phyloP scores from a whole-genome alignment of 1,140 invertebrate genomes.

The Conus betulinus region DNA sequence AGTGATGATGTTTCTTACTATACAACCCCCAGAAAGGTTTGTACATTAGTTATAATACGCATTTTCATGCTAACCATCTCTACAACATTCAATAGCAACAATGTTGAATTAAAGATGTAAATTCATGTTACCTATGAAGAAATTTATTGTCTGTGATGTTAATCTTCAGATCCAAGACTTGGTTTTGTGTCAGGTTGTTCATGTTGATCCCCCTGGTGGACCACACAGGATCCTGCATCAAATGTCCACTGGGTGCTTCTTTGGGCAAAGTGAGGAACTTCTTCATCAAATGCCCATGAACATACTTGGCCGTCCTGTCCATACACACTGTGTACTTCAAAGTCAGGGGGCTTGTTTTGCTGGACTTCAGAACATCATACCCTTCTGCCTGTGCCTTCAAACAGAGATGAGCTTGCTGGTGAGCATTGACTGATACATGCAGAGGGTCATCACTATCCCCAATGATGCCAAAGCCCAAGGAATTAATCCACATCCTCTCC shows the following conservation, averaged over 20 bases:
- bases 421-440: constrained; percentile 64
- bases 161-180: constrained; percentile 82
- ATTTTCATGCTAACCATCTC: too few relatives aligned
- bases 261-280: constrained; percentile 55
- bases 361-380: constrained; percentile 35
- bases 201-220: constrained; percentile 89
- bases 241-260: constrained; percentile 81
- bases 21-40: too few relatives aligned
- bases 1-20: too few relatives aligned
- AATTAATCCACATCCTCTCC: constrained; percentile 71
- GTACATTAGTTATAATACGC: too few relatives aligned
- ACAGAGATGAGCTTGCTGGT: constrained; percentile 52
- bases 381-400: constrained; percentile 51
- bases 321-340: constrained; percentile 66
- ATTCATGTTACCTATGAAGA: constrained; percentile 2
- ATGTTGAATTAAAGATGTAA: too few relatives aligned
- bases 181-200: constrained; percentile 81
- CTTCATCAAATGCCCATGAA: constrained; percentile 54
- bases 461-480: constrained; percentile 65
- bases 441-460: constrained; percentile 64
- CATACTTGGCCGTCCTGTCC: constrained; percentile 51
- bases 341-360: constrained; percentile 33
- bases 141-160: constrained; percentile 80
- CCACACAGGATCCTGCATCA: constrained; percentile 89
- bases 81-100: too few relatives aligned